phyloP scores from a whole-genome alignment of 1,140 invertebrate species.

The Heliconius hermathena region DNA sequence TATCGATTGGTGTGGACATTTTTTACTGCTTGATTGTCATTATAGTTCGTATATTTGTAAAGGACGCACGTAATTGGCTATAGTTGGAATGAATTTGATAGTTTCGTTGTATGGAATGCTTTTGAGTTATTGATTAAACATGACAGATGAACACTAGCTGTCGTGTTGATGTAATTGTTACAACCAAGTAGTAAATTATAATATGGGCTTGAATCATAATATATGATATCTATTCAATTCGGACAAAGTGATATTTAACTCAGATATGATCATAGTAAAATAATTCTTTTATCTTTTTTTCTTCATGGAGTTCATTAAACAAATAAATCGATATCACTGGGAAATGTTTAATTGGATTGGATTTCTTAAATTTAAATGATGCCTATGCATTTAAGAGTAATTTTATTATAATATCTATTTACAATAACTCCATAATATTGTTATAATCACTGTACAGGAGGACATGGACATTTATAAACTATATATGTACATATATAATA shows the following conservation, averaged over 20 bases:
- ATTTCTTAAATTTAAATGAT: too few relatives aligned
- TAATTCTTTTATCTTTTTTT: too few relatives aligned
- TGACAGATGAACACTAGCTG: background rate
- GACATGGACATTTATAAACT: too few relatives aligned
- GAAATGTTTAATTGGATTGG: too few relatives aligned
- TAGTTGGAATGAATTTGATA: background rate
- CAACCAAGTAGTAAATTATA: background rate
- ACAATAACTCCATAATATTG: too few relatives aligned
- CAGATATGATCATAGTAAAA: background rate
- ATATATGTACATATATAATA: too few relatives aligned
- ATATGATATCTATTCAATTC: too few relatives aligned
- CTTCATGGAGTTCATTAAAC: too few relatives aligned
- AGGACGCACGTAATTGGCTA: background rate
- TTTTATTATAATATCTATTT: too few relatives aligned
- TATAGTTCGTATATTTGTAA: slow-evolving; percentile 2
- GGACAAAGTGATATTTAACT: background rate
- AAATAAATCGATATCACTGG: too few relatives aligned
- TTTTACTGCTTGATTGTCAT: background rate
- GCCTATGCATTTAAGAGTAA: too few relatives aligned
- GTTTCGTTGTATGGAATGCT: background rate
- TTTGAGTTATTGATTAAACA: slow-evolving; percentile 1
- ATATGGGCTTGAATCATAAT: background rate
- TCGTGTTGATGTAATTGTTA: slow-evolving; percentile 4
- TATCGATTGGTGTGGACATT: background rate
- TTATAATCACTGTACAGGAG: too few relatives aligned